Evolutionary conservation across 2,888 invertebrate species (phyloP), one percentile per base, ranked within the genome.

Genomic region (Hemaris fuciformis): DNA sequence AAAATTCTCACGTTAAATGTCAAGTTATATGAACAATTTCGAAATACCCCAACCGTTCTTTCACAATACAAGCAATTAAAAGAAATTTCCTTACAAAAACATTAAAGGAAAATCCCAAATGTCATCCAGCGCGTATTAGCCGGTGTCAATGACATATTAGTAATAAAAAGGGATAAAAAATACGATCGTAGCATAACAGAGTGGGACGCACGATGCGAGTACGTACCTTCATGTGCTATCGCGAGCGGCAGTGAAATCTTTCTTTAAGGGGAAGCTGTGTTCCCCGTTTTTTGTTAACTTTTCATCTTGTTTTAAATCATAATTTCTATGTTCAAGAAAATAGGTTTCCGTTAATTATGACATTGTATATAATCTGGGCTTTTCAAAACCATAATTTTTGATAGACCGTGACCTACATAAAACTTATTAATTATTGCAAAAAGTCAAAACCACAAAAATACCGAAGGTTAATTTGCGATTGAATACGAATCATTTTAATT

Each of bases 221-320:
- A 74, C 74, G 70, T 79, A 76, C 80, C 73, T 78, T 67, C 73
- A 76, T 76, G 62, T 67, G 61, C 56, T 66, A 74, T 75, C 72
- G 76, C 77, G 76, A 76, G 74, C 71, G 75, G 71, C 74, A 87
- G 86, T 86, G 87, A 88, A 87, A 88, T 84, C 81, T 84, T 81
- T 73, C 67, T 62, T 80, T 86, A 87, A 86, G 86, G 81, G 71
- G 38, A 38, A 46, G 61, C 25, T 41, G 1, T 48, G 2, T 6
- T 38, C 3, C 18, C n/a, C 18, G 18, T 6, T 45, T n/a, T 45
- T 20, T 45, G 18, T 45, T 2, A 8, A 20, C 45, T 20, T 45
- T 45, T 45, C 45, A 22, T 8, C 20, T 22, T 22, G 8, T 45
- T 20, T n/a, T 34, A 1, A 1, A 34, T 10, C n/a, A n/a, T n/a